These are phyloP conservation scores for Hirudo medicinalis DNA, from an alignment of 1,140 invertebrate genomes.

Conservation along the genomic window DNA sequence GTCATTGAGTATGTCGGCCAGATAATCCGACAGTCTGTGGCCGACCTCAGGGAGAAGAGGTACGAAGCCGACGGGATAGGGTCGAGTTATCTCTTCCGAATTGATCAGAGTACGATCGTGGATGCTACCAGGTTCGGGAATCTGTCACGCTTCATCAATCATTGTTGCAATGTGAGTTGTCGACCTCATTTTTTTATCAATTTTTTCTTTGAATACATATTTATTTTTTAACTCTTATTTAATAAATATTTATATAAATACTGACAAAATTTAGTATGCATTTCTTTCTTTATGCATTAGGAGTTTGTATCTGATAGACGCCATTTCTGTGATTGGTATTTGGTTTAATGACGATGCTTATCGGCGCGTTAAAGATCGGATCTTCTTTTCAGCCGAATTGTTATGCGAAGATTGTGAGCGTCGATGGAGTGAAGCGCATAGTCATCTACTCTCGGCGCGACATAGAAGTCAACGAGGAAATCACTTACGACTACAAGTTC, in stretches of 20 bases:
- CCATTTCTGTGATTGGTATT: too few species aligned
- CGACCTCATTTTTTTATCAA: constrained; percentile 20
- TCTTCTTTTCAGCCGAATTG: constrained; percentile 73
- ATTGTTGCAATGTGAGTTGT: constrained; percentile 91
- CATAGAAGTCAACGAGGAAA: constrained; percentile 95
- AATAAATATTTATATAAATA: background rate
- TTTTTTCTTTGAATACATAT: background rate
- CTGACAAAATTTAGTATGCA: too few species aligned
- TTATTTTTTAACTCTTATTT: background rate
- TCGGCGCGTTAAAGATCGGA: too few species aligned
- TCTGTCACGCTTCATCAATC: constrained; percentile 95
- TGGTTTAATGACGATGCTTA: too few species aligned
- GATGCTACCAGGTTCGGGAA: constrained; percentile 98
- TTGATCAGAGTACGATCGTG: constrained; percentile 90
- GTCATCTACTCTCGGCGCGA: constrained; percentile 98
- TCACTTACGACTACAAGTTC: constrained; percentile 99
- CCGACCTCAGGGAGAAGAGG: constrained; percentile 80
- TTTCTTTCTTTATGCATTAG: too few species aligned
- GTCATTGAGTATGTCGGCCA: constrained; percentile 99
- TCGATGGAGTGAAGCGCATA: constrained; percentile 95
- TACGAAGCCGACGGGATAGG: constrained; percentile 95
- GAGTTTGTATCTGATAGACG: too few species aligned
- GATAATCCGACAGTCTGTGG: constrained; percentile 80
- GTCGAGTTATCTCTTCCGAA: constrained; percentile 90
- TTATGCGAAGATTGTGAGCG: constrained; percentile 94